A percentile compares a stretch with the other conserved stretches of the same genome.
Conservation (phyloP, 2,113 vertebrate genomes). For the Xiphophorus hellerii region DNA sequence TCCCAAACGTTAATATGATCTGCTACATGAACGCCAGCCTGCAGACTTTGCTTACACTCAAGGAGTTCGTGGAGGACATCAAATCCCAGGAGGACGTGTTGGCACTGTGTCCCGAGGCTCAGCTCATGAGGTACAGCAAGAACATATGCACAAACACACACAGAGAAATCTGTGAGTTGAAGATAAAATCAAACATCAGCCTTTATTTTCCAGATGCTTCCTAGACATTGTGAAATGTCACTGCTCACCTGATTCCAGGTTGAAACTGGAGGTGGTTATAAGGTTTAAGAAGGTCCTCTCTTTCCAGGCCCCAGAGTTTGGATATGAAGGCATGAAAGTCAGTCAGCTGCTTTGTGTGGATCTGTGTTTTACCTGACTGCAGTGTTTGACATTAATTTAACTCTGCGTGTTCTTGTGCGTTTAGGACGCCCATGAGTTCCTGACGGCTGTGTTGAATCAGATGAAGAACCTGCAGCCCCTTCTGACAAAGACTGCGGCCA, state of each 20-base stretch:
- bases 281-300: constrained; percentile 9
- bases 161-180: neutral
- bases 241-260: neutral
- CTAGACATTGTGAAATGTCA: neutral
- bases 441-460: neutral
- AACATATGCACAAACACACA: neutral
- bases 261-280: neutral
- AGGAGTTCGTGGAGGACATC: constrained; percentile 2
- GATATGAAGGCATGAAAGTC: neutral
- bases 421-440: constrained; percentile 12
- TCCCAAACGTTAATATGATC: neutral
- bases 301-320: neutral
- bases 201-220: neutral
- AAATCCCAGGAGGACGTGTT: constrained; percentile 11
- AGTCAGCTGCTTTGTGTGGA: neutral
- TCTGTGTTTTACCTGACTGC: neutral
- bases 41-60: constrained; percentile 4
- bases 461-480: neutral
- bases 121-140: neutral
- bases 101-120: neutral
- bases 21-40: constrained; percentile 5
- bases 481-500: neutral
- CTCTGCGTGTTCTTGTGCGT: neutral
- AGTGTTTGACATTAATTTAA: neutral
- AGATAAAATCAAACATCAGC: neutral